Conservation (phyloP, 2,797 vertebrate species). For the Chanos chanos region DNA sequence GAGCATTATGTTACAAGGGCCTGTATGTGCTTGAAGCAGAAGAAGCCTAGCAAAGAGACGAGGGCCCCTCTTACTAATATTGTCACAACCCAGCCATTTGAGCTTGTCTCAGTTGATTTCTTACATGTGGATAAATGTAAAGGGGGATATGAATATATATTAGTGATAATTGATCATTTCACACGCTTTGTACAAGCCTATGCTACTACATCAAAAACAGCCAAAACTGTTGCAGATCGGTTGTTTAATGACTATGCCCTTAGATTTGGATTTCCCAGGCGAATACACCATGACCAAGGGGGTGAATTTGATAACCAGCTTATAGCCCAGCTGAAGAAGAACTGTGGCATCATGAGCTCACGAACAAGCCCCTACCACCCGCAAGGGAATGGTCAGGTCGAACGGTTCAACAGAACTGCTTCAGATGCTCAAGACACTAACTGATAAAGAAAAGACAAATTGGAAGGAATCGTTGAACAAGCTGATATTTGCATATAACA, state of each 20-base stretch:
- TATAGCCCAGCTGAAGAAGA: not conserved
- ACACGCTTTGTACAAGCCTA: not conserved
- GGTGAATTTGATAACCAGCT: conserved; percentile 13
- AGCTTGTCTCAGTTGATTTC: not conserved
- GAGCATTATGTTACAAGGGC: not conserved
- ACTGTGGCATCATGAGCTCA: not conserved
- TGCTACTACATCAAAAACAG: conserved; percentile 1
- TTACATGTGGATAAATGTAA: conserved; percentile 9
- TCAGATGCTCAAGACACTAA: conserved; percentile 4
- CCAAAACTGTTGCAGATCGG: not conserved
- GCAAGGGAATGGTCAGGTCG: not conserved
- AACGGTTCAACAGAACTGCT: not conserved
- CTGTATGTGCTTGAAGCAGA: not conserved
- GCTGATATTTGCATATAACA: not conserved
- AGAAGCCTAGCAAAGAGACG: not conserved
- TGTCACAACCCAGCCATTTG: conserved; percentile 7
- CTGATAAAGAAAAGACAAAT: not conserved
- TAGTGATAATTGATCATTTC: conserved; percentile 4
- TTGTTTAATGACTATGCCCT: conserved; percentile 9
- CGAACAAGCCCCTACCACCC: conserved; percentile 2
- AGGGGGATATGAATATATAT: conserved; percentile 8
- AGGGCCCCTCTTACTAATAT: not conserved
- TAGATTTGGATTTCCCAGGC: conserved; percentile 8
- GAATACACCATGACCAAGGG: conserved; percentile 13
- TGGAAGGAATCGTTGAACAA: conserved; percentile 11